Evolutionary conservation across 2,888 invertebrate species (phyloP), one percentile per base, ranked within the genome.

Genomic region (Tridacna gigas): DNA sequence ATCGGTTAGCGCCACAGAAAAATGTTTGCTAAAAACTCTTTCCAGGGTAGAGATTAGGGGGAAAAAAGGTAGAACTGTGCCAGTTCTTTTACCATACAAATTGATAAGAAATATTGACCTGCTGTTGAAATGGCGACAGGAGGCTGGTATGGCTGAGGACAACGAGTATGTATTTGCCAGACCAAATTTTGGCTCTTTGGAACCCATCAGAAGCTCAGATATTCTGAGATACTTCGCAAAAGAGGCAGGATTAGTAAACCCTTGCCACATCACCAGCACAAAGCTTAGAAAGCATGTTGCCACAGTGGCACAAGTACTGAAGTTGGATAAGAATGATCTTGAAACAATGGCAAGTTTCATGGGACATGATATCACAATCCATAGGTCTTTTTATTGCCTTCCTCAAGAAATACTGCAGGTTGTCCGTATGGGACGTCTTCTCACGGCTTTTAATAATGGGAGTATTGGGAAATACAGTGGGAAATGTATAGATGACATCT

Each of bases 151-250:
- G 4, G 20, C 48, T 45, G 12, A 37, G 73, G 77, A 84, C 0
- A 87, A 87, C 60, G 25, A 15, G 2, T 86, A 80, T 71, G 22
- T 87, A 9, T 84, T 87, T 79, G 56, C 83, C 28, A 80, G 84
- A 69, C 45, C 80, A 25, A 60, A 71, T 37, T 37, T 37, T 77
- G 74, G 47, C 7, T 82, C 80, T 15, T 11, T 76, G 18, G 15
- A 77, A 22, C 73, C 87, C 69, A 48, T 84, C 5, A 71, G 82
- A 67, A 80, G 71, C n/a, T 56, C 75, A 12, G 82, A 84, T 78
- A 61, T 56, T 20, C 51, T 82, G 11, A 56, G 76, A 37, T 37
- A 37, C 37, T 37, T 37, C 7, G 37, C 3, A 37, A 37, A 37
- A 12, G 73, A 51, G 47, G 37, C 75, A 75, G 45, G 45, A 22